Evolutionary conservation across 2,888 invertebrate genomes (phyloP).

Genomic region (Lepidonotus clava): DNA sequence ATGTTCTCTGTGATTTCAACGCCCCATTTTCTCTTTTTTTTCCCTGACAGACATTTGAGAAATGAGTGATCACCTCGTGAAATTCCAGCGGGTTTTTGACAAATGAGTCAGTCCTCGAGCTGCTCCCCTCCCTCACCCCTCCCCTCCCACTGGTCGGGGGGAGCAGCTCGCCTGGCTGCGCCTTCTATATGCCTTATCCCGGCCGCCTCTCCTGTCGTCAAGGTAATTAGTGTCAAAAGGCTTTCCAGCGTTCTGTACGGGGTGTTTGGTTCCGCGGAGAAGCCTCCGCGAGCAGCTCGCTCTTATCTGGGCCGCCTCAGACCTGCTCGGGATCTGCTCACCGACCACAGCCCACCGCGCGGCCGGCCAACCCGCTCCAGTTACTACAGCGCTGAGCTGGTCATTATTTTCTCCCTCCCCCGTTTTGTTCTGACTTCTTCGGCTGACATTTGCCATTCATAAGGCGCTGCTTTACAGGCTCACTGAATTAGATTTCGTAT

Average conservation of each 20-base stretch:
- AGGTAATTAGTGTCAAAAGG: conserved; percentile 39
- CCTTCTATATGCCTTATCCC: conserved; percentile 1
- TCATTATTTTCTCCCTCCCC: conserved; percentile 15
- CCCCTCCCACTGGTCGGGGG: neutral
- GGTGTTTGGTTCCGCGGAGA: conserved; percentile 38
- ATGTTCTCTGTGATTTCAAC: conserved; percentile 21
- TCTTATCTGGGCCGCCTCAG: conserved; percentile 42
- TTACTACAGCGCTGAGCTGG: neutral
- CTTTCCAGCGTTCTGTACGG: neutral
- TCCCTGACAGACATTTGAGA: conserved; percentile 33
- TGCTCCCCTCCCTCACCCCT: neutral
- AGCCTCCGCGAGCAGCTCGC: conserved; percentile 16
- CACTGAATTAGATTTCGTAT: no score
- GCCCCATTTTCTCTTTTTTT: conserved; percentile 8
- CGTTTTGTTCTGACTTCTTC: neutral
- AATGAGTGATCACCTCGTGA: conserved; percentile 41
- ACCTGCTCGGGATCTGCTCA: conserved; percentile 44
- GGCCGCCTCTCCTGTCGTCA: conserved; percentile 34
- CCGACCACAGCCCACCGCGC: neutral
- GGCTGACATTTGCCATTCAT: neutral
- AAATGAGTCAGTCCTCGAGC: conserved; percentile 30
- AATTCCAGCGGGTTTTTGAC: conserved; percentile 40
- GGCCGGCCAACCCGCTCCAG: neutral
- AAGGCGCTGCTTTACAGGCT: no score
- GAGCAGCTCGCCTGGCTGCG: neutral